Conservation (phyloP, 53 echinoderm and acorn worm species). For the Glandiceps talaboti region DNA sequence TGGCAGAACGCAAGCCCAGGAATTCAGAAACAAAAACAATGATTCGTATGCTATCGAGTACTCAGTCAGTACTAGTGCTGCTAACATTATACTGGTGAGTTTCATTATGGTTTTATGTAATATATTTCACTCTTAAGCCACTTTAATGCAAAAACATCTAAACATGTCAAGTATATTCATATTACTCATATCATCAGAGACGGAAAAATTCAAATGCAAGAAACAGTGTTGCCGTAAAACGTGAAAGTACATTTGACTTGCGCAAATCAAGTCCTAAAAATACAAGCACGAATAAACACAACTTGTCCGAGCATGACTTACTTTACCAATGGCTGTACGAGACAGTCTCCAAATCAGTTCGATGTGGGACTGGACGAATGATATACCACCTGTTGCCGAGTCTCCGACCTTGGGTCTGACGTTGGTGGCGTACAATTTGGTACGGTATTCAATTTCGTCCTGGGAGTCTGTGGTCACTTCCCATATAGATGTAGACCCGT, state of each 20-base stretch:
- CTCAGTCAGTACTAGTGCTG: no score
- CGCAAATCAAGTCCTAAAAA: background rate
- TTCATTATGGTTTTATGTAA: no score
- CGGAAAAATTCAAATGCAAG: no score
- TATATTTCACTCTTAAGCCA: no score
- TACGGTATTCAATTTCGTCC: conserved; percentile 63
- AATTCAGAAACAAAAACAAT: no score
- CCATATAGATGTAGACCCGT: conserved; percentile 33
- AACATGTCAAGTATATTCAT: no score
- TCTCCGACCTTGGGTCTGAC: conserved; percentile 47
- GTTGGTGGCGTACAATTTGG: conserved; percentile 62
- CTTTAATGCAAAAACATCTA: no score
- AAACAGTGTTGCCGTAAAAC: no score
- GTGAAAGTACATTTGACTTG: background rate
- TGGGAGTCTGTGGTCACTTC: conserved; percentile 20
- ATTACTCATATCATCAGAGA: no score
- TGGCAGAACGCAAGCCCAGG: no score
- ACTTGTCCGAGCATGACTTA: background rate
- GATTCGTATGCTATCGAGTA: no score
- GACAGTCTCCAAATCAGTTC: conserved; percentile 71
- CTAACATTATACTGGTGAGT: no score
- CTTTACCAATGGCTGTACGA: conserved; percentile 39
- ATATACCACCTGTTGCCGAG: conserved; percentile 24
- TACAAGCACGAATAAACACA: background rate
- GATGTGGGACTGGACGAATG: conserved; percentile 52